phyloP scores from a whole-genome alignment of 2,113 vertebrate genomes.

The Zingel zingel region DNA sequence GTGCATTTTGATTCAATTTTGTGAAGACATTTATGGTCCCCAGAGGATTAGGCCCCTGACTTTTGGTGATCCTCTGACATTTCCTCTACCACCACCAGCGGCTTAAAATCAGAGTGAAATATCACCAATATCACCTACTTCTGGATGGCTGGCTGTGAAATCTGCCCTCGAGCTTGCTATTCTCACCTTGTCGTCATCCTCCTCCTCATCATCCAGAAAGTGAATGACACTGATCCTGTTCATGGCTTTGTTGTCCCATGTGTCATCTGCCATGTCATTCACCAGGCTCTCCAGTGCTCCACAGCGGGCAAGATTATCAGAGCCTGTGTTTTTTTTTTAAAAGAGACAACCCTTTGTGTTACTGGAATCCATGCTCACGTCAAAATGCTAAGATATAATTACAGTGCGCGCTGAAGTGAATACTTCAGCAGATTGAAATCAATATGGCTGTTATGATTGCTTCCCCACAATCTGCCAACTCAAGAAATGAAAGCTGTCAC shows the following conservation, averaged over 20 bases:
- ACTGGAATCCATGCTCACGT: background rate
- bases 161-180: background rate
- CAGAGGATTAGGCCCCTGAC: background rate
- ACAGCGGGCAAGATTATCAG: conserved; percentile 93
- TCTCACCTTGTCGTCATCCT: conserved; percentile 92
- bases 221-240: conserved; percentile 96
- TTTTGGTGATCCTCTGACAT: background rate
- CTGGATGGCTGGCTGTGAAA: background rate
- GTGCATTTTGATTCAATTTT: background rate
- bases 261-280: conserved; percentile 90
- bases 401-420: background rate
- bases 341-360: conserved; percentile 6
- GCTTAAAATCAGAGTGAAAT: background rate
- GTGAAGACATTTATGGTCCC: background rate
- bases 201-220: conserved; percentile 94
- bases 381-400: background rate
- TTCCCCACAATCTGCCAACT: conserved; percentile 33
- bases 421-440: conserved; percentile 42
- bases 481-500: conserved; percentile 55
- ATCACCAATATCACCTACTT: background rate
- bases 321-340: conserved; percentile 56
- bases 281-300: conserved; percentile 93
- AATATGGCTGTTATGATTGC: conserved; percentile 30
- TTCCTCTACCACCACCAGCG: background rate
- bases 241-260: conserved; percentile 89